These are phyloP conservation scores for Trissolcus basalis DNA, from an alignment of 1,140 invertebrate genomes.

Conservation along the genomic window DNA sequence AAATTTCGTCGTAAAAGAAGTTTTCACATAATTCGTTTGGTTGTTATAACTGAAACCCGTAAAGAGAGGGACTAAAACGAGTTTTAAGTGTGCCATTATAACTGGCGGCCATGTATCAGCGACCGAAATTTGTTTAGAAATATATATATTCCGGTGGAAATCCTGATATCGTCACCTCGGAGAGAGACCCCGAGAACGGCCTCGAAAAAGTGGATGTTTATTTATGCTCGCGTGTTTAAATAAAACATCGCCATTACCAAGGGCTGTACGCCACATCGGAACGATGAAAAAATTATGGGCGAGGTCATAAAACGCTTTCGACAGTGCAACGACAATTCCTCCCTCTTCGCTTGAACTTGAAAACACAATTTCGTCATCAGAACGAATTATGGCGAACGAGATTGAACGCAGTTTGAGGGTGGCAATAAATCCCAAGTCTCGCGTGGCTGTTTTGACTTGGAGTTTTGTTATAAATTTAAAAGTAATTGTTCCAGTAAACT, in stretches of 20 bases:
- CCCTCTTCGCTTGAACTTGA: constrained; percentile 2
- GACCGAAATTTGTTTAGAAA: constrained; percentile 2
- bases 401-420: constrained; percentile 3
- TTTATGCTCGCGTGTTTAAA: background rate
- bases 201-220: constrained; percentile 9
- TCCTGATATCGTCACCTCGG: constrained; percentile 3
- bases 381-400: constrained; percentile 24
- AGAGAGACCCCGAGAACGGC: background rate
- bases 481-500: no score
- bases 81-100: constrained; percentile 38
- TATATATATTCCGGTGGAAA: no score
- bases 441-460: no score
- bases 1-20: constrained; percentile 3
- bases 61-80: constrained; percentile 2
- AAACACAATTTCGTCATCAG: constrained; percentile 22
- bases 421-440: no score
- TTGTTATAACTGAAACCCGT: constrained; percentile 7
- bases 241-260: background rate
- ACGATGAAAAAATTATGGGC: constrained; percentile 13
- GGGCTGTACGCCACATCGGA: background rate
- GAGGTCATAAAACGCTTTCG: constrained; percentile 19
- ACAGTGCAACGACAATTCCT: constrained; percentile 1
- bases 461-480: no score
- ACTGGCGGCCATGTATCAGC: background rate
- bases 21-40: constrained; percentile 9